Conservation (phyloP, 2,113 vertebrate species). For the Chaetodon trifascialis region DNA sequence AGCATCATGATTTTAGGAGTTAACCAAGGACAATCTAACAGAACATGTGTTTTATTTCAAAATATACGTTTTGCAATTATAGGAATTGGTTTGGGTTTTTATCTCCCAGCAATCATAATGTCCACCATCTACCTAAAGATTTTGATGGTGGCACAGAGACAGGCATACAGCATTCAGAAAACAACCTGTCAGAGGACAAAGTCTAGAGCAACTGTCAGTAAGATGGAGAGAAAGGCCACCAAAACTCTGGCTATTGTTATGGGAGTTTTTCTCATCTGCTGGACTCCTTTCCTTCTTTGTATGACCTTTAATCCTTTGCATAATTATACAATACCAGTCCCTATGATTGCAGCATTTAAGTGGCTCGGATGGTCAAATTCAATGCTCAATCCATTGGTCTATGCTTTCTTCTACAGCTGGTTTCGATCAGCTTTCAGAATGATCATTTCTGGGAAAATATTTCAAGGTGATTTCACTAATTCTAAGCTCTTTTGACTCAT, state of each 20-base stretch:
- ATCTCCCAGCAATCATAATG: constrained; percentile 24
- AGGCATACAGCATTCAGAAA: constrained; percentile 28
- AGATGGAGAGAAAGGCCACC: too few relatives aligned
- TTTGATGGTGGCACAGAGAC: constrained; percentile 2
- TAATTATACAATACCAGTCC: too few relatives aligned
- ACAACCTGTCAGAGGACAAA: not conserved
- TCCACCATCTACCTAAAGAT: constrained; percentile 35
- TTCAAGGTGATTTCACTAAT: constrained; percentile 22
- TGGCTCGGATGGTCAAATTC: constrained; percentile 52
- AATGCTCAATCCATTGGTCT: constrained; percentile 47
- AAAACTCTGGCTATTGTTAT: too few relatives aligned
- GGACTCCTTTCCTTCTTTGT: too few relatives aligned
- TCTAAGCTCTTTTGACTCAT: constrained; percentile 19
- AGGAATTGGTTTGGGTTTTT: not conserved
- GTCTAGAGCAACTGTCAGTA: not conserved
- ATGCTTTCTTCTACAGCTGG: constrained; percentile 62
- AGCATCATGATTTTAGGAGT: not conserved
- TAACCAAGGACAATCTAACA: not conserved
- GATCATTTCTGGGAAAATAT: constrained; percentile 53
- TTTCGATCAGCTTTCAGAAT: constrained; percentile 48
- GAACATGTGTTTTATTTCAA: constrained; percentile 1
- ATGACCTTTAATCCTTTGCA: too few relatives aligned
- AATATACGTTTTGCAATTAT: not conserved
- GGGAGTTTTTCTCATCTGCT: too few relatives aligned
- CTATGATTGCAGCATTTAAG: constrained; percentile 3